These are phyloP conservation scores for Luffia ferchaultella DNA, from an alignment of 2,888 invertebrate species.

Conservation along the genomic window DNA sequence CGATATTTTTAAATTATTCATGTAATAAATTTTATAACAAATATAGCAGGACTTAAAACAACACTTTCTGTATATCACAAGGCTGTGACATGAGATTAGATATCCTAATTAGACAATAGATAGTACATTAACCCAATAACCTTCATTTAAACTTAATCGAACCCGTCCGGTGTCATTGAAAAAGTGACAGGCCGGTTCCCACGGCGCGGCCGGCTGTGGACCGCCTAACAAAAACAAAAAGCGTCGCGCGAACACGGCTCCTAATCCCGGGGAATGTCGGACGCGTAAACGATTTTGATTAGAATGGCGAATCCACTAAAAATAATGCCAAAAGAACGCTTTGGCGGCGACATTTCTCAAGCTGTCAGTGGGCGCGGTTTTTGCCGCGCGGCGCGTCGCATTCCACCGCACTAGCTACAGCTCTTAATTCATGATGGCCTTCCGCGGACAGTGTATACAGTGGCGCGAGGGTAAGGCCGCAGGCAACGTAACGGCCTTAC, in stretches of 20 bases:
- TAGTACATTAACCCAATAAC: not conserved
- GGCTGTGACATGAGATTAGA: too few relatives aligned
- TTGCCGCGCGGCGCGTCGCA: constrained; percentile 24
- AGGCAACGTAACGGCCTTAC: constrained; percentile 35
- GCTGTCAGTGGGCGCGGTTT: constrained; percentile 48
- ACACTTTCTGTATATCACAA: too few relatives aligned
- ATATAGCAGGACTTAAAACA: too few relatives aligned
- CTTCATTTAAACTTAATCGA: not conserved
- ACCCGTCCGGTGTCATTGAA: not conserved
- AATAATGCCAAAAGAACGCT: constrained; percentile 34
- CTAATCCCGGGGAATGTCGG: constrained; percentile 19
- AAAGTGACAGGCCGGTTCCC: constrained; percentile 24
- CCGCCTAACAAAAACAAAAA: constrained; percentile 26
- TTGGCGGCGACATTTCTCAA: constrained; percentile 46
- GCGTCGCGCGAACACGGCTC: constrained; percentile 6
- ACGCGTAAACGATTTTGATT: constrained; percentile 66
- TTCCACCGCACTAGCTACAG: constrained; percentile 44
- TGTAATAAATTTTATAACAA: too few relatives aligned
- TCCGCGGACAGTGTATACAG: too few relatives aligned
- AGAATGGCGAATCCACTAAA: constrained; percentile 58
- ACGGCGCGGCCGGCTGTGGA: constrained; percentile 24
- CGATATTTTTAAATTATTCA: too few relatives aligned
- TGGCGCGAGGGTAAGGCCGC: too few relatives aligned
- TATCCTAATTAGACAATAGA: too few relatives aligned
- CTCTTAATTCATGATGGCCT: constrained; percentile 51